phyloP scores from a whole-genome alignment of 2,888 invertebrate species.

The Hydrotaea cyrtoneurina region DNA sequence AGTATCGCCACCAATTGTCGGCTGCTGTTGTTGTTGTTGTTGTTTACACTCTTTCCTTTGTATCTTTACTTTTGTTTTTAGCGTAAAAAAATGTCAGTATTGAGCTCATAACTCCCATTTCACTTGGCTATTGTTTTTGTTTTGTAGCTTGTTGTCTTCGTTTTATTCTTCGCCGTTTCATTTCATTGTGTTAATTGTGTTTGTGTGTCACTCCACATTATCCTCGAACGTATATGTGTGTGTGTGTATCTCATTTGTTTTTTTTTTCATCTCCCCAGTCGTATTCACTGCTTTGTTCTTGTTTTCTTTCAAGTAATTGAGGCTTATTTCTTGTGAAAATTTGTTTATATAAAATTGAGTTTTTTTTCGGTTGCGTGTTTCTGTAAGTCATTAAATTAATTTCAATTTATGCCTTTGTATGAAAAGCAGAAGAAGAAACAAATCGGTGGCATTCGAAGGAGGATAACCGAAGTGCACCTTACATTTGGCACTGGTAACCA shows the following conservation, averaged over 20 bases:
- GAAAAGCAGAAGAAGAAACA: no score
- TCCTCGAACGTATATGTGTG: not conserved
- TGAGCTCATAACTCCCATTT: constrained; percentile 38
- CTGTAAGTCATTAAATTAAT: constrained; percentile 29
- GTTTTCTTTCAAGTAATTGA: constrained; percentile 30
- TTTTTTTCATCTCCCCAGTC: not conserved
- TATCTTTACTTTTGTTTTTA: not conserved
- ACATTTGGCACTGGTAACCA: not conserved
- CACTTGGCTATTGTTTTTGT: not conserved
- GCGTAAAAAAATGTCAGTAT: constrained; percentile 24
- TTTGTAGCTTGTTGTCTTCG: not conserved
- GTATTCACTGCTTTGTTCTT: not conserved
- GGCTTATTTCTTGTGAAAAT: constrained; percentile 35
- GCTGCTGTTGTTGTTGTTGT: not conserved
- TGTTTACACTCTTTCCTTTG: not conserved
- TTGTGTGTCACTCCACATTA: constrained; percentile 17
- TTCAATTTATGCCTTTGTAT: constrained; percentile 8
- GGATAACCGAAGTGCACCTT: not conserved
- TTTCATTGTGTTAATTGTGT: constrained; percentile 32
- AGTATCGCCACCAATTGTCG: not conserved
- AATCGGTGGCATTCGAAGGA: no score
- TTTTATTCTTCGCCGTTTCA: constrained; percentile 7
- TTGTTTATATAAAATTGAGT: constrained; percentile 22
- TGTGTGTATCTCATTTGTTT: not conserved
- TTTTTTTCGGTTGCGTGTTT: not conserved